These are phyloP conservation scores for Nephrotoma guestfalica DNA, from an alignment of 2,888 invertebrate genomes.

Conservation along the genomic window DNA sequence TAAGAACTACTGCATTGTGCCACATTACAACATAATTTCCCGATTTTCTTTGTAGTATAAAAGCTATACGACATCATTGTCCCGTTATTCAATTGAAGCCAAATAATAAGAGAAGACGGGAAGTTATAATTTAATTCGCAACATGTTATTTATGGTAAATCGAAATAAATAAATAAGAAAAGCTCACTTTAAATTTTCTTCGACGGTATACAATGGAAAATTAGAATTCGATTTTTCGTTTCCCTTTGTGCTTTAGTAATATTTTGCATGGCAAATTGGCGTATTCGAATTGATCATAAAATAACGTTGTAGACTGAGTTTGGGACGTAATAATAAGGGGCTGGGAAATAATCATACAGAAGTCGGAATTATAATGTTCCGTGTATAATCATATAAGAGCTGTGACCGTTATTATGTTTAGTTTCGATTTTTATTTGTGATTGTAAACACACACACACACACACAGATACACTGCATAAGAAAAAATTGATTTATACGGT, in stretches of 20 bases:
- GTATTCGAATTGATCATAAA: background rate
- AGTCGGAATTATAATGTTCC: too few relatives aligned
- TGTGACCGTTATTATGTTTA: too few relatives aligned
- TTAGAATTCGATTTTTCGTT: background rate
- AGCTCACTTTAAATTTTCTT: background rate
- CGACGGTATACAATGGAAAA: background rate
- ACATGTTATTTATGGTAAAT: background rate
- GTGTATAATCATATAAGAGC: too few relatives aligned
- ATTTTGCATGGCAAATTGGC: background rate
- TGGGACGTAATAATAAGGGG: too few relatives aligned
- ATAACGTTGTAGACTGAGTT: too few relatives aligned
- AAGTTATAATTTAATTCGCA: background rate
- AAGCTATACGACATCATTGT: background rate
- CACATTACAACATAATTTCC: background rate
- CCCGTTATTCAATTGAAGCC: background rate
- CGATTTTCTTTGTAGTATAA: background rate
- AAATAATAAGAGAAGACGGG: background rate
- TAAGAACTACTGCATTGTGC: background rate
- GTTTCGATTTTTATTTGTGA: too few relatives aligned
- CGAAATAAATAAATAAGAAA: background rate
- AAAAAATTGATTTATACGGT: too few relatives aligned
- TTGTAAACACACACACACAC: too few relatives aligned
- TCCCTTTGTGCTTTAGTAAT: background rate
- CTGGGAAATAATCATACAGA: background rate
- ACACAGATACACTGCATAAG: too few relatives aligned